Conservation (phyloP, 1,140 invertebrate genomes). For the Telenomus remus region DNA sequence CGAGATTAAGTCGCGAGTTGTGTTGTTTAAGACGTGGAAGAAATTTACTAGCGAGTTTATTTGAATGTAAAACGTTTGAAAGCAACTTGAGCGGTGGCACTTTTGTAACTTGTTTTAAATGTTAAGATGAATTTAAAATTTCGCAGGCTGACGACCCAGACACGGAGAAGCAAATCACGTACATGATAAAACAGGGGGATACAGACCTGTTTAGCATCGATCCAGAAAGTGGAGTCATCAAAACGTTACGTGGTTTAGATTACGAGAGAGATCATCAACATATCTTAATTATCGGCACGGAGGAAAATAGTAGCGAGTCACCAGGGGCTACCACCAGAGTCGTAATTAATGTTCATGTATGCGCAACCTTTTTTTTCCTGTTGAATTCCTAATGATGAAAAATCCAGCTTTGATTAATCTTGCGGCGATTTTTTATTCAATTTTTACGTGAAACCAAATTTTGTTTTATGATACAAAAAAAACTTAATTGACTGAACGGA, state of each 20-base stretch:
- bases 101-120: no score
- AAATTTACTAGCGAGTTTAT: no score
- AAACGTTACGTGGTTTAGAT: constrained; percentile 85
- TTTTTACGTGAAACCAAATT: no score
- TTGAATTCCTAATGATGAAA: no score
- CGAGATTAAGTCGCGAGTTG: no score
- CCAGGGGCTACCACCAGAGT: constrained; percentile 85
- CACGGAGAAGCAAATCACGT: constrained; percentile 87
- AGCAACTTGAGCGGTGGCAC: no score
- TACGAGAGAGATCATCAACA: constrained; percentile 85
- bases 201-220: constrained; percentile 89
- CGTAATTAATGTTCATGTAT: constrained; percentile 85
- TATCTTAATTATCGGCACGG: constrained; percentile 85
- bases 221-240: constrained; percentile 84
- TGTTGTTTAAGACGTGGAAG: no score
- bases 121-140: not conserved
- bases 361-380: constrained; percentile 23
- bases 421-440: no score
- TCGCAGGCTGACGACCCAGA: constrained; percentile 85
- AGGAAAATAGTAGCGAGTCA: constrained; percentile 84
- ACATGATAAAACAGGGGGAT: constrained; percentile 87
- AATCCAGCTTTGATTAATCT: constrained; percentile 5
- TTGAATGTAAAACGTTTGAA: no score
- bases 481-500: no score
- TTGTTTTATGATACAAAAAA: no score